Evolutionary conservation across 2,113 vertebrate genomes (phyloP).

Genomic region (Ceuthmochares aereus): DNA sequence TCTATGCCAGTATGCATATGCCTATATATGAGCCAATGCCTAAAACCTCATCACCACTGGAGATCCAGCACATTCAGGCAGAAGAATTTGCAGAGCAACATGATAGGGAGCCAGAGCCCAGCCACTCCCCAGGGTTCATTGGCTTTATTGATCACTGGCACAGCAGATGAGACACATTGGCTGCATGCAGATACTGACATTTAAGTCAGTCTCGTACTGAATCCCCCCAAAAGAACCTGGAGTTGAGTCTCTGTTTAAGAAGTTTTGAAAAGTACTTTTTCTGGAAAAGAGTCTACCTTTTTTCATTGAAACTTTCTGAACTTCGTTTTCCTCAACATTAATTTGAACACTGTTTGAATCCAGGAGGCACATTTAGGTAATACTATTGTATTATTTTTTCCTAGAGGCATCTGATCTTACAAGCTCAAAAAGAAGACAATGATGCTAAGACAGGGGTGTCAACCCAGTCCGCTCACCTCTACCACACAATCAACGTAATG

Average conservation of each 20-base stretch:
- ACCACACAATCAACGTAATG: accelerated
- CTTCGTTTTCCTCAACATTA: neutral
- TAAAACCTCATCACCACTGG: neutral
- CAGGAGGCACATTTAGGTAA: neutral
- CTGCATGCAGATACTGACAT: neutral
- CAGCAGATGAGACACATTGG: neutral
- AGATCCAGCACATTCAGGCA: neutral
- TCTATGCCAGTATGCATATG: neutral
- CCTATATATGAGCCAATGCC: neutral
- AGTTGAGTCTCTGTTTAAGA: neutral
- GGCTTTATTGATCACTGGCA: neutral
- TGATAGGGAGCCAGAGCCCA: neutral
- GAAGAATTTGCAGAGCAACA: neutral
- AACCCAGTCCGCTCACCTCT: neutral
- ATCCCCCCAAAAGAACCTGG: neutral
- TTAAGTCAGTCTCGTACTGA: neutral
- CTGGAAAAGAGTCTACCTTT: neutral
- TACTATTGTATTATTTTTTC: neutral
- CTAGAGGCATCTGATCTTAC: neutral
- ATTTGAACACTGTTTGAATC: neutral
- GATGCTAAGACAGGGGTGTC: neutral
- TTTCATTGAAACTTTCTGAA: neutral
- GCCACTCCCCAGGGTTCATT: neutral
- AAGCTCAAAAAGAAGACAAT: accelerated
- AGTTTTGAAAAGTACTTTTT: neutral